Conservation (phyloP, 2,113 vertebrate genomes). For the Grammomys dolichurus region DNA sequence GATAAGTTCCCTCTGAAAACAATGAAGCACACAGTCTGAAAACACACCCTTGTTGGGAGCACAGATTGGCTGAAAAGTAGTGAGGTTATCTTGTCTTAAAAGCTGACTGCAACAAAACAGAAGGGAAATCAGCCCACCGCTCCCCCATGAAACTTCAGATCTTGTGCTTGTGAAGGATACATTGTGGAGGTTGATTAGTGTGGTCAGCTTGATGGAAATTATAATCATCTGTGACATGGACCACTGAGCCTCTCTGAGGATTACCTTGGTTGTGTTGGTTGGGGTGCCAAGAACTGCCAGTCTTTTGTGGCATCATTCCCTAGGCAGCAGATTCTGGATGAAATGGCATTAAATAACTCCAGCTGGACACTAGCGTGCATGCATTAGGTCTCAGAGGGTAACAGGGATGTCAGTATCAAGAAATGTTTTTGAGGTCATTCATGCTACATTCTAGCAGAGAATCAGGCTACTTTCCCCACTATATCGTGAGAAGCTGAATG, state of each 20-base stretch:
- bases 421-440: neutral
- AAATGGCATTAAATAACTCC: neutral
- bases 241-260: neutral
- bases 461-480: neutral
- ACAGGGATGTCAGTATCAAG: neutral
- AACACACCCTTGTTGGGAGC: neutral
- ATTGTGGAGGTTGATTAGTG: no score
- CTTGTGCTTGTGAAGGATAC: neutral
- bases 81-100: neutral
- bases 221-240: neutral
- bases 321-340: neutral
- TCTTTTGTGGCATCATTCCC: neutral
- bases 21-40: neutral
- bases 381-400: neutral
- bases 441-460: neutral
- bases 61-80: neutral
- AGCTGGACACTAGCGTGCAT: neutral
- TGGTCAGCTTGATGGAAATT: neutral
- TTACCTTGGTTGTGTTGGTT: neutral
- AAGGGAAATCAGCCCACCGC: neutral
- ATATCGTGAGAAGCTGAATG: neutral
- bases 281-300: neutral
- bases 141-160: neutral
- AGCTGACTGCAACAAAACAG: neutral
- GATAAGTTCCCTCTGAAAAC: neutral